Conservation (phyloP, 1,140 invertebrate species). For the Mycetomoellerius zeteki region DNA sequence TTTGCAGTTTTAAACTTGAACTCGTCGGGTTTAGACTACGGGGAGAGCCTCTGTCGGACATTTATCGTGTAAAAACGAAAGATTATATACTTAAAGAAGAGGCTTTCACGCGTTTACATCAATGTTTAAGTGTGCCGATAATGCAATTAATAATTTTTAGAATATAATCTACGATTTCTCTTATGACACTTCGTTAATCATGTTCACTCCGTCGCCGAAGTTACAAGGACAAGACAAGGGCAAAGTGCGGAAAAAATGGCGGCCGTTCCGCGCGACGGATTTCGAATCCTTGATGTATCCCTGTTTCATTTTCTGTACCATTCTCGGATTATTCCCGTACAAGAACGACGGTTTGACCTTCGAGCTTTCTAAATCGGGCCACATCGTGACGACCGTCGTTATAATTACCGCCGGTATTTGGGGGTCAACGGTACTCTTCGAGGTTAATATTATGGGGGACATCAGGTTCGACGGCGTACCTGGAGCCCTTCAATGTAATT, state of each 20-base stretch:
- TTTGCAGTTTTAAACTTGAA: slow-evolving; percentile 39
- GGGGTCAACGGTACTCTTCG: slow-evolving; percentile 58
- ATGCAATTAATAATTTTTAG: slow-evolving; percentile 12
- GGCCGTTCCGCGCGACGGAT: slow-evolving; percentile 68
- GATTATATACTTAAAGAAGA: neutral
- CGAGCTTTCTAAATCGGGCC: slow-evolving; percentile 19
- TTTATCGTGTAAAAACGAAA: neutral
- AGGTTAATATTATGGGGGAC: slow-evolving; percentile 65
- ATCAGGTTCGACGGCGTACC: slow-evolving; percentile 58
- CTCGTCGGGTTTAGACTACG: neutral
- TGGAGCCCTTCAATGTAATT: slow-evolving; percentile 74
- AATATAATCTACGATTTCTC: slow-evolving; percentile 6
- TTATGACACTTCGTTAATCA: neutral
- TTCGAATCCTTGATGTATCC: slow-evolving; percentile 73
- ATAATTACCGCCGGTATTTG: slow-evolving; percentile 10
- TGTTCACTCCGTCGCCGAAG: slow-evolving; percentile 16
- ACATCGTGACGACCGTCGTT: slow-evolving; percentile 60
- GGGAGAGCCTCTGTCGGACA: neutral
- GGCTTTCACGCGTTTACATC: neutral
- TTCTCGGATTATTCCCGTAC: slow-evolving; percentile 75
- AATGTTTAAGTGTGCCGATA: neutral
- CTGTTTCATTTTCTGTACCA: slow-evolving; percentile 58
- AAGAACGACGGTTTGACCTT: slow-evolving; percentile 43
- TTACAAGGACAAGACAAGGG: neutral
- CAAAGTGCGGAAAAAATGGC: slow-evolving; percentile 60